Evolutionary conservation across 2,888 invertebrate genomes (phyloP), one percentile per base, ranked within the genome.

Genomic region (Sesamia inferens): DNA sequence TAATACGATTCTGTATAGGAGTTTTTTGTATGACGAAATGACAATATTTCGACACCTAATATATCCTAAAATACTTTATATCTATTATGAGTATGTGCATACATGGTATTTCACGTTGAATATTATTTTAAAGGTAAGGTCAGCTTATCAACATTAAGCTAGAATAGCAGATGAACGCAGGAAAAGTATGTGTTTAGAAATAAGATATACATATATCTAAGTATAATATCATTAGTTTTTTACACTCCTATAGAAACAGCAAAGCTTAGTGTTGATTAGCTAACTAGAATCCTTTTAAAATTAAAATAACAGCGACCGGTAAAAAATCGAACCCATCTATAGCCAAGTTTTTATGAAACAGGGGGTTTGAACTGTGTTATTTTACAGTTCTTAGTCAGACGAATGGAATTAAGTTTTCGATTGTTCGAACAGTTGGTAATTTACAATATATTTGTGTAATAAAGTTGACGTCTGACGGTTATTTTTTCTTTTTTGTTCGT

Each of bases 341-440:
- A 47, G 48, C 10, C 16, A 42, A 55, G 42, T 47, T 73, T 62
- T 44, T 59, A 51, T 42, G 8, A 39, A 19, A 19, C 7, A 65
- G 5, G 0, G 51, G n/a, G 54, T 51, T 44, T 42, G 51, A 63
- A 44, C 48, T 79, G 81, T 76, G 66, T 80, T 80, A 67, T 55
- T 68, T 39, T 48, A 61, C 75, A 42, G 51, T 54, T 54, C n/a
- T n/a, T n/a, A 54, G 64, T 57, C 61, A 51, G 22, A 31, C 31
- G 31, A 74, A 66, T 0, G n/a, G 57, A 59, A 47, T 57, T 2
- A 22, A 13, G 22, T 44, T 22, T 47, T 44, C 10, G 51, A 54
- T 54, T 54, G n/a, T 54, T 54, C n/a, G 10, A 54, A 10, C 5
- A 10, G 1, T 10, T 16, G 47, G 16, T 48, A 16, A 6, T 48